Base-by-base conservation (phyloP, 2,797 vertebrate species). In the Enteromius viviparus region DNA sequence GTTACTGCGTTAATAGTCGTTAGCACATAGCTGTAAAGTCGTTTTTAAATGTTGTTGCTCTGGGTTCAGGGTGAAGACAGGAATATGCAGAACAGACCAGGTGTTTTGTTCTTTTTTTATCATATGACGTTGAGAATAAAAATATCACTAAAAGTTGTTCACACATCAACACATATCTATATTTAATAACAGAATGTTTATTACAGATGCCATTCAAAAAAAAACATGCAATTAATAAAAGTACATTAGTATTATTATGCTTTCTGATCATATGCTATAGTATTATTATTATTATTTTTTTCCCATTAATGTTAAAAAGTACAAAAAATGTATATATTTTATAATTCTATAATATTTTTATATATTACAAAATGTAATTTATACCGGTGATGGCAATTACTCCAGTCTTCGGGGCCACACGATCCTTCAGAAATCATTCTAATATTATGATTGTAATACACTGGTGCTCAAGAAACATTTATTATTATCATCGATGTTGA, bases 1-100 rank as follows among this genome's bases (percentile, higher is more conserved):
- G 81, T 77, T 83, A 69, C 66, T 78, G 53, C 7, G 75, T 66
- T 83, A 51, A 83, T 62, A 76, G 51, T 70, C 7, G 75, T 71
- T 70, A 78, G 40, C 75, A 49, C 65, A 15, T 76, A 83, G 64
- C 75, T 70, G 49, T 62, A 70, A 69, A 77, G 53, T 76, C 26
- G 12, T 55, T 76, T 76, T 76, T 68, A 53, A 68, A 65, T 66
- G 47, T 66, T 82, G 49, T 19, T 58, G 70, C 47, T 66, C 17
- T 29, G 37, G 26, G 60, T 76, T 82, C 6, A 51, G 6, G 23
- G 9, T 37, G n/a, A 72, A 64, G 42, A 58, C 51, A n/a, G 34
- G 37, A 71, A 81, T 62, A 26, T 81, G 26, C 4, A 62, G 23
- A 47, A 37, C 4, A n/a, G 29, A 47, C 60, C 26, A 19, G 23